phyloP scores from a whole-genome alignment of 2,797 vertebrate genomes.

The Lepus oiostolus region DNA sequence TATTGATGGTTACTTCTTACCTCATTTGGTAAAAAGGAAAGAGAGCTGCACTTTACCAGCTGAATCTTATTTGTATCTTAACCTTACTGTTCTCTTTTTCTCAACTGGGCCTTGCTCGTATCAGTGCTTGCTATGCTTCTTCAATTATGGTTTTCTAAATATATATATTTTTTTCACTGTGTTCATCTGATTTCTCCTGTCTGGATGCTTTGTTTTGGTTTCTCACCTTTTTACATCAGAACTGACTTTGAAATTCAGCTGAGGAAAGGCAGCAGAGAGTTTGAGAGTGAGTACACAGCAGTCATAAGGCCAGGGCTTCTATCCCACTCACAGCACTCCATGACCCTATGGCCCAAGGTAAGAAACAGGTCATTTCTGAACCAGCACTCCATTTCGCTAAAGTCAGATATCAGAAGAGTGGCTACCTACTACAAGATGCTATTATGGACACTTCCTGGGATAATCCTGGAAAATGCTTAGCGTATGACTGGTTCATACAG shows the following conservation, averaged over 20 bases:
- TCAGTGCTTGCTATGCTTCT: background rate
- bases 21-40: background rate
- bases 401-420: background rate
- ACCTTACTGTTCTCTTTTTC: background rate
- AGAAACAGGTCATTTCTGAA: background rate
- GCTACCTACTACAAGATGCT: background rate
- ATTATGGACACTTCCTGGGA: background rate
- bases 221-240: background rate
- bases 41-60: background rate
- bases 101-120: background rate
- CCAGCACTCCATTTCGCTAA: background rate
- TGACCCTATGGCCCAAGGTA: background rate
- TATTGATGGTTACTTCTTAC: background rate
- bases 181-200: background rate
- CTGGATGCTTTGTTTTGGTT: background rate
- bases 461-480: background rate
- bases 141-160: background rate
- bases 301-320: background rate
- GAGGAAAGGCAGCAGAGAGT: background rate
- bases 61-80: background rate
- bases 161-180: background rate
- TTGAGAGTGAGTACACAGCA: background rate
- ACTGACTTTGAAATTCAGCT: background rate
- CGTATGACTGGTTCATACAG: background rate
- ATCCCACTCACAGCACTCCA: fast-evolving